Evolutionary conservation across 2,888 invertebrate genomes (phyloP).

Genomic region (Labia minor): DNA sequence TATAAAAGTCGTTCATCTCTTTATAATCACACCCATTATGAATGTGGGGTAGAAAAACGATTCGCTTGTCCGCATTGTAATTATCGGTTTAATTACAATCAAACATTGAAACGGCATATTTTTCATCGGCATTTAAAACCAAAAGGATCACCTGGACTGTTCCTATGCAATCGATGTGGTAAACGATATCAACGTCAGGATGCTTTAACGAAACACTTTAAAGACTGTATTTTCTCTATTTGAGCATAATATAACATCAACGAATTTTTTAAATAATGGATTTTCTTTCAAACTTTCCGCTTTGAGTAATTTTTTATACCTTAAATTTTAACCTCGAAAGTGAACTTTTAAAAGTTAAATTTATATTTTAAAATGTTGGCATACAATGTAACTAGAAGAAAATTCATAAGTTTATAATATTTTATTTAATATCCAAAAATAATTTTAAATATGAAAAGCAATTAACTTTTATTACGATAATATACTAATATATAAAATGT

Average conservation of each 20-base stretch:
- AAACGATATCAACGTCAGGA: not conserved
- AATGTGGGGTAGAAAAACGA: constrained; percentile 25
- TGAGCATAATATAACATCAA: not conserved
- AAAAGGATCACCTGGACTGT: not conserved
- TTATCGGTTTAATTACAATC: constrained; percentile 20
- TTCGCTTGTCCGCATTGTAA: constrained; percentile 23
- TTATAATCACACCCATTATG: constrained; percentile 27
- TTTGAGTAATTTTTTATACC: no score
- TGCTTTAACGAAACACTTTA: not conserved
- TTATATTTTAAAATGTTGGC: no score
- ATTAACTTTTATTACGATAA: no score
- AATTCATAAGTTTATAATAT: no score
- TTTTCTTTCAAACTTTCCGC: no score
- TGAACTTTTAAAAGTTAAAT: no score
- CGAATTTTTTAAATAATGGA: no score
- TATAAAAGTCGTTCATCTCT: constrained; percentile 19
- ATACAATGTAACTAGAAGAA: no score
- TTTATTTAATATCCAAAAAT: no score
- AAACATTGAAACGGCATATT: constrained; percentile 17
- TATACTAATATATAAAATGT: no score
- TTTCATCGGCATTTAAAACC: not conserved
- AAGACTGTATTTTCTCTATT: not conserved
- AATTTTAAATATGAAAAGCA: no score
- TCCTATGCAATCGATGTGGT: not conserved
- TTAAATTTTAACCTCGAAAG: no score